Evolutionary conservation across 2,888 invertebrate genomes (phyloP), one percentile per base, ranked within the genome.

Genomic region (Trachelus stipa): DNA sequence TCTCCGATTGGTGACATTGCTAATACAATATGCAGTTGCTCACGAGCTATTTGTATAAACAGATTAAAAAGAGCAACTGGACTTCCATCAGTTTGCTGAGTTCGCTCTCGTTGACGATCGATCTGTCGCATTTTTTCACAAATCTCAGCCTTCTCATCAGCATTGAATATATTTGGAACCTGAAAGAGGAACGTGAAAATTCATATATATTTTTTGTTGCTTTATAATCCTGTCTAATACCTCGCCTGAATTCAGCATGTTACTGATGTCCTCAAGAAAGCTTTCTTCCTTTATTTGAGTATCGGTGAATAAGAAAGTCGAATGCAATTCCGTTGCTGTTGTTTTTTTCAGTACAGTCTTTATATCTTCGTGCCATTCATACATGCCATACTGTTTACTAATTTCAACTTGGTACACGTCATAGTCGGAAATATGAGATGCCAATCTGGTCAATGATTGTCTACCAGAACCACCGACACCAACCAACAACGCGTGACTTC

Each of bases 381-480:
- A 93, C 74, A 93, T 93, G 0, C 96, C 96, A 90, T 98, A 98
- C 69, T 95, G 95, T 89, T 97, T 95, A 74, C 96, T 96, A 90
- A 98, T 97, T 93, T 98, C 98, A 69, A 98, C 96, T 83, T 94
- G 94, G 90, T 96, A 97, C 12, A 98, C 92, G 86, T 98, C 98
- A 91, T 97, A 98, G 90, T 98, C 98, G 84, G 96, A 96, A 92
- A 98, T 98, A 89, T 98, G 97, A n/a, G 98, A 96, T 11, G 98
- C 96, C 80, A 98, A 93, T 77, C 97, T 93, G 1, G 98, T 97
- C 81, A 98, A 93, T 11, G 98, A 98, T 92, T 98, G 98, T 74
- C 98, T 93, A 12, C 98, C 98, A 6, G 98, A 98, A 77, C 98
- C 98, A 33, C 98, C 98, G 37, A 98, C 96, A 9, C 98, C 98